Evolutionary conservation across 2,888 invertebrate genomes (phyloP), one percentile per base, ranked within the genome.

Genomic region (Petrophora chlorosata): DNA sequence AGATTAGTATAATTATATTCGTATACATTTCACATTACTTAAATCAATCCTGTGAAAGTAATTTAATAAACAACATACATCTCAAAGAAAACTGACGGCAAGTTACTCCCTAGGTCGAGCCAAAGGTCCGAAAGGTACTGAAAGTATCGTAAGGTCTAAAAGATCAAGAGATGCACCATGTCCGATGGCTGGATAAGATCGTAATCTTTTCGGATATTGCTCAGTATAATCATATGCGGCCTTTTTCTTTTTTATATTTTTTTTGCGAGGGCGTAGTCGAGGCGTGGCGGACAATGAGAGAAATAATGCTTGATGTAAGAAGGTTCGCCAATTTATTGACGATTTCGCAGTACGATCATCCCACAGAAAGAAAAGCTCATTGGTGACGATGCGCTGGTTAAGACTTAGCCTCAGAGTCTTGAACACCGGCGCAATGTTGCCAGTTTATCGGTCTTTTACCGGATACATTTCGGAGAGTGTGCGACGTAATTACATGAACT

Each of bases 151-250:
- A 59, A 40, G 61, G 66, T 81, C 59, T 57, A 73, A 85, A 86
- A 82, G 57, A 71, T 61, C 73, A 59, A 66, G 61, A 73, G 77
- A 82, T 76, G 78, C 72, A 79, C 65, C 73, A 79, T 84, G 87
- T 88, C 77, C 72, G 89, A 88, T 88, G 68, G 62, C 53, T 50
- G 76, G 89, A 90, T 90, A 90, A 90, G 89, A 90, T 89, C 65
- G 77, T 73, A 77, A 90, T 90, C 89, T 85, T 84, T 84, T 82
- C 84, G 87, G 88, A 88, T 90, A 89, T 87, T 88, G 88, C 88
- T 83, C 87, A 82, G 75, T 67, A 81, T 90, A 89, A 90, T 89
- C 89, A 86, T 88, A 90, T 89, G 89, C 89, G 76, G 71, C 63
- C 65, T 79, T 80, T 81, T 79, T 61, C 66, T 68, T 70, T 73